These are phyloP conservation scores for Xerus rutilus DNA, from an alignment of 2,797 vertebrate species.

Conservation along the genomic window DNA sequence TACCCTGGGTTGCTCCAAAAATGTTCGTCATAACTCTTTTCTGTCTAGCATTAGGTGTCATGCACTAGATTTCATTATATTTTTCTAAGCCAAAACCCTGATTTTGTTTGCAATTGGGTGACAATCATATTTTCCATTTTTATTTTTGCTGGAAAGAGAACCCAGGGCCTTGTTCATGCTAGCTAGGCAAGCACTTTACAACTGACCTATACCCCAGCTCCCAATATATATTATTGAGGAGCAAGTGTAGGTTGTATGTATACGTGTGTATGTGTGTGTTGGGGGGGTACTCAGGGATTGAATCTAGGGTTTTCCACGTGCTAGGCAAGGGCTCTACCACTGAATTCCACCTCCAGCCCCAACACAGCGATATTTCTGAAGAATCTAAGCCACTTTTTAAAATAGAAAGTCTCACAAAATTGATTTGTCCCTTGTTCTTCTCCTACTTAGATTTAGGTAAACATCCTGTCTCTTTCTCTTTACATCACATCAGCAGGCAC, in stretches of 20 bases:
- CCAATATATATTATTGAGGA: not conserved
- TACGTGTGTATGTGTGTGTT: not conserved
- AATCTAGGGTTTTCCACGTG: not conserved
- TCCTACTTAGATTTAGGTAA: not conserved
- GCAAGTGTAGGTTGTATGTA: not conserved
- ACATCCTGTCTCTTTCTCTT: not conserved
- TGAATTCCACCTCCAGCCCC: not conserved
- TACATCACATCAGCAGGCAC: rapidly evolving
- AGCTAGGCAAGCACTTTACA: not conserved
- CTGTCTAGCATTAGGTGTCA: not conserved
- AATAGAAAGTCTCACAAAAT: not conserved
- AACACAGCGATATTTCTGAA: not conserved
- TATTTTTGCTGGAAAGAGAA: no score
- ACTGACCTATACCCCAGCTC: no score
- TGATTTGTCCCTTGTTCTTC: not conserved
- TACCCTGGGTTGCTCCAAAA: not conserved
- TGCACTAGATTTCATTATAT: not conserved
- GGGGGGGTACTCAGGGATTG: not conserved
- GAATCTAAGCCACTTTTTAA: not conserved
- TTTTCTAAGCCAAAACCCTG: not conserved
- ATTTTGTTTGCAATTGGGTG: slow-evolving; percentile 7
- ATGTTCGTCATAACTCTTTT: not conserved
- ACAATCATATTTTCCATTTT: not conserved
- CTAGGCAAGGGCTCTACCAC: not conserved
- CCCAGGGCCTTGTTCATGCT: not conserved